phyloP scores from a whole-genome alignment of 1,140 invertebrate genomes.

The Papilio dardanus region DNA sequence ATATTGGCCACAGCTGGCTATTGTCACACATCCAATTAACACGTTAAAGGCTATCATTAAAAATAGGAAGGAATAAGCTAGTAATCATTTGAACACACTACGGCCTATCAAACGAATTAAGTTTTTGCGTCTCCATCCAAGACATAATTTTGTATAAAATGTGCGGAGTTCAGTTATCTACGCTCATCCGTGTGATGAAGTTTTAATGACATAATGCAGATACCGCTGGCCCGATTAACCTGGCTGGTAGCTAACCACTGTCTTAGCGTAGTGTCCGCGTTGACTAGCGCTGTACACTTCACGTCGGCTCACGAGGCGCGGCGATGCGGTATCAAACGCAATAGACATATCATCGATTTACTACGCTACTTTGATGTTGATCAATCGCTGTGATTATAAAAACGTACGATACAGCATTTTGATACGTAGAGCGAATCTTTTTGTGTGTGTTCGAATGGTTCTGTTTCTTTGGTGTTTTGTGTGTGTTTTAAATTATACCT shows the following conservation, averaged over 20 bases:
- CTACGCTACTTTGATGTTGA: conserved; percentile 53
- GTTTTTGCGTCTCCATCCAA: background rate
- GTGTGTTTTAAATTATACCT: conserved; percentile 13
- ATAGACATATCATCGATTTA: conserved; percentile 57
- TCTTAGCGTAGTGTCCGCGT: conserved; percentile 52
- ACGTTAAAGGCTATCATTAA: background rate
- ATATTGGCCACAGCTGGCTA: background rate
- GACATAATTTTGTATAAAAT: conserved; percentile 47
- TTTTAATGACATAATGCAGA: conserved; percentile 78
- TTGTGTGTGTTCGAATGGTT: conserved; percentile 44
- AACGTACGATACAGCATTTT: conserved; percentile 39
- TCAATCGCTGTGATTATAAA: conserved; percentile 54
- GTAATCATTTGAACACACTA: background rate
- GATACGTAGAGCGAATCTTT: conserved; percentile 36
- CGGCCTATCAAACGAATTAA: background rate
- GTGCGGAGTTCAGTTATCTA: conserved; percentile 67
- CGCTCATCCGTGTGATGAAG: conserved; percentile 69
- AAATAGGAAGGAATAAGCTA: background rate
- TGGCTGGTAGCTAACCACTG: conserved; percentile 63
- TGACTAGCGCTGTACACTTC: conserved; percentile 46
- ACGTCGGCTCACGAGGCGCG: conserved; percentile 12
- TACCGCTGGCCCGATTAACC: conserved; percentile 76
- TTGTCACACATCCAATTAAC: background rate
- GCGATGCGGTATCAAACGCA: conserved; percentile 41
- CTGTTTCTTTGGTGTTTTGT: conserved; percentile 13